Percentiles rank a stretch among this genome's conserved stretches.
phyloP scores from a whole-genome alignment of 2,888 invertebrate species.

The Watsonalla cultraria region DNA sequence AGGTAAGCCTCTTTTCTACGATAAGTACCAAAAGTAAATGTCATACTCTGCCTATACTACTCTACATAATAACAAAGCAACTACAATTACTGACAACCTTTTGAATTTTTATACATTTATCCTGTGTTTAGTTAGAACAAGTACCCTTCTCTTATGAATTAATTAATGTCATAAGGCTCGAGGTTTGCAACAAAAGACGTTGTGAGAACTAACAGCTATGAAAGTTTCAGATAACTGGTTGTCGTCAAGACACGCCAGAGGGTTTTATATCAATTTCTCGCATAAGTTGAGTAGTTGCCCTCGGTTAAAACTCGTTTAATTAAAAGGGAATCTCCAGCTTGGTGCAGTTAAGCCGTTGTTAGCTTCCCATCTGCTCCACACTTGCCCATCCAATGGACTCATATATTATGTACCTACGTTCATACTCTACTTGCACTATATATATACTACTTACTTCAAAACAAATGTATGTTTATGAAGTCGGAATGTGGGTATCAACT shows the following conservation, averaged over 20 bases:
- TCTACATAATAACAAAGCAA: too few species aligned
- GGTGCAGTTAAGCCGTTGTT: constrained; percentile 60
- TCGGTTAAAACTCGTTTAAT: constrained; percentile 59
- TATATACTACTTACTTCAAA: constrained; percentile 4
- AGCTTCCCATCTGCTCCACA: constrained; percentile 48
- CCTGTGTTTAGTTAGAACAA: too few species aligned
- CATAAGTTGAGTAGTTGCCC: constrained; percentile 31
- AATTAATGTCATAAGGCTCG: neutral
- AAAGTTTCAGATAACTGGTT: constrained; percentile 3
- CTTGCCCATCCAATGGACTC: constrained; percentile 34
- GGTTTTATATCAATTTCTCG: constrained; percentile 35
- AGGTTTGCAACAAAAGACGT: constrained; percentile 1
- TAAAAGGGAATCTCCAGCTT: constrained; percentile 63
- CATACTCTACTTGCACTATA: constrained; percentile 18
- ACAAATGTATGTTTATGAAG: neutral
- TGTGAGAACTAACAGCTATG: constrained; percentile 1
- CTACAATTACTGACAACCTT: too few species aligned
- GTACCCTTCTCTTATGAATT: neutral
- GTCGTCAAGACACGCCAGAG: constrained; percentile 6
- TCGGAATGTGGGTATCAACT: too few species aligned
- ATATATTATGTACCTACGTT: constrained; percentile 28
- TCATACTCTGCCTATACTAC: too few species aligned
- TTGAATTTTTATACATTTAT: too few species aligned
- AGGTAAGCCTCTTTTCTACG: too few species aligned
- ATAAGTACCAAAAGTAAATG: too few species aligned